Conservation (phyloP, 1,140 invertebrate genomes). For the Anadara kagoshimensis region DNA sequence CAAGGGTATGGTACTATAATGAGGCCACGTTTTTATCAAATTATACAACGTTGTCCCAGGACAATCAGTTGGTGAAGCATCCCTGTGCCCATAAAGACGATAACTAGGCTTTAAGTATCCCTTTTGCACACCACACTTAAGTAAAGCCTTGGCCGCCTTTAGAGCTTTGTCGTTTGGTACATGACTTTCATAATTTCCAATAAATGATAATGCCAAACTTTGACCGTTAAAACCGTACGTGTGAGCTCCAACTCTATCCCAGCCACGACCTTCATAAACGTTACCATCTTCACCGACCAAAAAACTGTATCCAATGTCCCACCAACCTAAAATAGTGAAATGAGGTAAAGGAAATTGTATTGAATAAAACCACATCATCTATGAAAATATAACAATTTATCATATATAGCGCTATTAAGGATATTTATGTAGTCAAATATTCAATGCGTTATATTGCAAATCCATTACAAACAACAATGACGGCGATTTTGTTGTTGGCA, state of each 20-base stretch:
- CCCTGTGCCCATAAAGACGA: slow-evolving; percentile 74
- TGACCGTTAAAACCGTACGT: slow-evolving; percentile 36
- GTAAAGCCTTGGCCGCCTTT: slow-evolving; percentile 66
- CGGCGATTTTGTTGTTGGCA: too few species aligned
- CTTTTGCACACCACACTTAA: slow-evolving; percentile 69
- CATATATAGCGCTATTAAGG: too few species aligned
- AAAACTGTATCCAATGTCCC: slow-evolving; percentile 55
- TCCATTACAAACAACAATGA: too few species aligned
- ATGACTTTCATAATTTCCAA: slow-evolving; percentile 74
- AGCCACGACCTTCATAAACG: slow-evolving; percentile 51
- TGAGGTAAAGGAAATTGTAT: too few species aligned
- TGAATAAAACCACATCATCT: too few species aligned
- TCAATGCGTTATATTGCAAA: too few species aligned
- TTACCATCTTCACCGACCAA: slow-evolving; percentile 50
- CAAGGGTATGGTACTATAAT: slow-evolving; percentile 46
- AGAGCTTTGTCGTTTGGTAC: slow-evolving; percentile 70
- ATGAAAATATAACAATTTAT: too few species aligned
- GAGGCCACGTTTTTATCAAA: slow-evolving; percentile 75
- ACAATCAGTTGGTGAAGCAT: slow-evolving; percentile 72
- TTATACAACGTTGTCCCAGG: slow-evolving; percentile 76
- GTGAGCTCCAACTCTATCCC: slow-evolving; percentile 43
- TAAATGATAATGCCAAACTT: slow-evolving; percentile 82
- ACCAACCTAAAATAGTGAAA: slow-evolving; percentile 33
- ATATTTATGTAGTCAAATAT: too few species aligned
- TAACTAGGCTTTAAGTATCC: slow-evolving; percentile 71